Evolutionary conservation across 35 echinoderm and acorn worm genomes (phyloP).

Genomic region (Strongylocentrotus purpuratus): DNA sequence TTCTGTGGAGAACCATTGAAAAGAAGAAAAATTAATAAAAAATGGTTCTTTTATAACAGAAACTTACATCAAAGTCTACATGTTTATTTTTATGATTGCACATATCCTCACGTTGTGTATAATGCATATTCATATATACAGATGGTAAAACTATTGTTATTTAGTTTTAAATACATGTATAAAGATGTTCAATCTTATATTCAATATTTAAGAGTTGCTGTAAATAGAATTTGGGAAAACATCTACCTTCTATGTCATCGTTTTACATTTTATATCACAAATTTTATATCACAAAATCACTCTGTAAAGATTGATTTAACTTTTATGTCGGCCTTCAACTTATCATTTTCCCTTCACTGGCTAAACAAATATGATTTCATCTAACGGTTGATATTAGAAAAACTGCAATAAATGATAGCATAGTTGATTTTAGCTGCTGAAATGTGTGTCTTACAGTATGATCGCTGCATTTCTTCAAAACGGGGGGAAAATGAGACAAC

Average conservation of each 20-base stretch:
- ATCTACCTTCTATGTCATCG: too few relatives aligned
- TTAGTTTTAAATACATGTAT: not conserved
- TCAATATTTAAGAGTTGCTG: not conserved
- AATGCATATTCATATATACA: too few relatives aligned
- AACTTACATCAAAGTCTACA: not conserved
- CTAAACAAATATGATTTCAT: not conserved
- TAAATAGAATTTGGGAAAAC: not conserved
- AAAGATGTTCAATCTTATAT: not conserved
- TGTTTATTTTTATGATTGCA: not conserved
- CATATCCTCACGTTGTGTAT: too few relatives aligned
- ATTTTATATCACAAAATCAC: not conserved
- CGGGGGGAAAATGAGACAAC: not conserved
- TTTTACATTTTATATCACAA: not conserved
- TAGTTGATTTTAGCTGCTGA: not conserved
- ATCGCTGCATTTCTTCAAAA: not conserved
- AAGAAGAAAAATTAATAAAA: not conserved
- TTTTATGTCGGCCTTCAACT: not conserved
- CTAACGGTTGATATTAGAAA: not conserved
- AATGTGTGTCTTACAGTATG: not conserved
- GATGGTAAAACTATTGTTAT: not conserved
- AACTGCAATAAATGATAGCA: too few relatives aligned
- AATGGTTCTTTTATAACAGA: conserved; percentile 5
- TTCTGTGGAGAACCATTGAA: not conserved
- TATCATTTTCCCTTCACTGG: not conserved
- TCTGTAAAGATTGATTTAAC: not conserved